Percentiles rank a stretch among this genome's conserved stretches.
Conservation (phyloP, 2,888 invertebrate genomes). For the Sclerodermus sp. region DNA sequence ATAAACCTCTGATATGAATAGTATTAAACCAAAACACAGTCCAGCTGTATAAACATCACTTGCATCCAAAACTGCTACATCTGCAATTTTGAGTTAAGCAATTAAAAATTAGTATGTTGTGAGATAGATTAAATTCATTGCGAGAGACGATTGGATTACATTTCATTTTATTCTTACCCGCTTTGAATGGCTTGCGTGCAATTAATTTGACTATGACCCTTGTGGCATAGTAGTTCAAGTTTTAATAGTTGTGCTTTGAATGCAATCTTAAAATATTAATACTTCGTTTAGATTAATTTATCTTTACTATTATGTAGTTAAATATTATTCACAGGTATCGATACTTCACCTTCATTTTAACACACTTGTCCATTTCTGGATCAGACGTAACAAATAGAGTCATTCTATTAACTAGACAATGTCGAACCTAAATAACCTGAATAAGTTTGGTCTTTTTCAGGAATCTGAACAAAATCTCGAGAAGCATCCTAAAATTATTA, state of each 20-base stretch:
- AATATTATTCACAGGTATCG: conserved; percentile 1
- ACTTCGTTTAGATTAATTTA: no score
- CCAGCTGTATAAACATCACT: conserved; percentile 89
- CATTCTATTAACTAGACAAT: conserved; percentile 84
- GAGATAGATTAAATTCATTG: no score
- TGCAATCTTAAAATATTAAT: conserved; percentile 66
- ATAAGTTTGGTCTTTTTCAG: conserved; percentile 77
- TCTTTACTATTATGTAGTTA: no score
- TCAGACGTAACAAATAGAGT: conserved; percentile 90
- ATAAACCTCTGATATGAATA: conserved; percentile 79
- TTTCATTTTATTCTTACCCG: conserved; percentile 49
- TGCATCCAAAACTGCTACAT: conserved; percentile 88
- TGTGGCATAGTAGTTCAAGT: conserved; percentile 80
- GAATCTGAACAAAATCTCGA: conserved; percentile 66
- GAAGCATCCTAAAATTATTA: conserved; percentile 77
- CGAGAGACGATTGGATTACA: not conserved
- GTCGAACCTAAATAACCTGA: conserved; percentile 71
- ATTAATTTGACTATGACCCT: conserved; percentile 80
- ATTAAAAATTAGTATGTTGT: not conserved
- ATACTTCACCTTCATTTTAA: conserved; percentile 79
- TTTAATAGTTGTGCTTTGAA: conserved; percentile 82
- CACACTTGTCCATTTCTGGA: conserved; percentile 86
- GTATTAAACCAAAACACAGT: conserved; percentile 71
- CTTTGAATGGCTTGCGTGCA: conserved; percentile 75
- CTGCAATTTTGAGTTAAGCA: conserved; percentile 66